phyloP scores from a whole-genome alignment of 2,797 vertebrate genomes.

The Pseudochirops corinnae region DNA sequence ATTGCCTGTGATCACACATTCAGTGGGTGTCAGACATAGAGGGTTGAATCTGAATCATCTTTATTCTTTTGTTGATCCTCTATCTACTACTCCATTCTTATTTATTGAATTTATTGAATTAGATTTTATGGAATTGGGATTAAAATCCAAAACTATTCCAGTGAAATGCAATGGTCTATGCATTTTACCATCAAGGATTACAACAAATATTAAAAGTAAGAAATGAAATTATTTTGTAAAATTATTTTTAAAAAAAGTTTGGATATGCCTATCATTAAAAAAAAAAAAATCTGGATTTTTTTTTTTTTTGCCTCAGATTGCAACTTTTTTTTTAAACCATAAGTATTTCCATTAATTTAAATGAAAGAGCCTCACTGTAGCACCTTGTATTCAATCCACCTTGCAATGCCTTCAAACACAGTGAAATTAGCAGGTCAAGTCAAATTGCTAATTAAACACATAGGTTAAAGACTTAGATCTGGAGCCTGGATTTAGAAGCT shows the following conservation, averaged over 20 bases:
- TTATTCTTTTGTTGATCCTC: neutral
- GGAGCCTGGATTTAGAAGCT: constrained; percentile 63
- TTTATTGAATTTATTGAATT: neutral
- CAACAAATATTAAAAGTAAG: neutral
- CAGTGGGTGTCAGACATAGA: neutral
- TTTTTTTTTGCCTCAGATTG: constrained; percentile 1
- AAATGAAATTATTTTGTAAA: neutral
- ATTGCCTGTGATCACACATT: neutral
- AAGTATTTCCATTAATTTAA: constrained; percentile 30
- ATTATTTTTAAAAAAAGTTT: neutral
- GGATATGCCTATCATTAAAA: neutral
- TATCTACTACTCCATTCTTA: neutral
- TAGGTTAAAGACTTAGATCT: constrained; percentile 71
- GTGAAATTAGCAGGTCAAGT: constrained; percentile 68
- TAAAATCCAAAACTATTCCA: neutral
- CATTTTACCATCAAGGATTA: neutral
- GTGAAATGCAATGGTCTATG: neutral
- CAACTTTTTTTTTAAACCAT: neutral
- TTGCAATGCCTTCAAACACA: constrained; percentile 48
- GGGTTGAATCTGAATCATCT: neutral
- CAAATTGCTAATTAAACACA: constrained; percentile 70
- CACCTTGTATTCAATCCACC: constrained; percentile 28
- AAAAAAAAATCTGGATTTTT: neutral
- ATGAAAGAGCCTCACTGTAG: constrained; percentile 43
- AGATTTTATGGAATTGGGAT: neutral